Conservation (phyloP, 2,797 vertebrate genomes). For the Squalus acanthias region DNA sequence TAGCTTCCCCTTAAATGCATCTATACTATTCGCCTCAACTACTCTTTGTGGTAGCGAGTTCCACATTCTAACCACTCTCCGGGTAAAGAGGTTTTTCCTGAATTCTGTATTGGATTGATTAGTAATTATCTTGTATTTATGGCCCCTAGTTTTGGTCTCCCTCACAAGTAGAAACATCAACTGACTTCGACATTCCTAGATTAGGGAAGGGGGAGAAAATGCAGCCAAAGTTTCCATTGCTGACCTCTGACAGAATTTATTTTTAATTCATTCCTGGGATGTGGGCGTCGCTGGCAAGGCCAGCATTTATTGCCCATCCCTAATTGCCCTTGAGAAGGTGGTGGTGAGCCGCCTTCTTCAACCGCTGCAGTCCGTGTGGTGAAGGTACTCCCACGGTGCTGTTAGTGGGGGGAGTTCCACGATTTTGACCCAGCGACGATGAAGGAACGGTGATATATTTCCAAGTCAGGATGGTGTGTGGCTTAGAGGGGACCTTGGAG, state of each 20-base stretch:
- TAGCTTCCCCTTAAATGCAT: neutral
- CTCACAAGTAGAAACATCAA: neutral
- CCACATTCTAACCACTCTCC: neutral
- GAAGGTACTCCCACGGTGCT: too few species aligned
- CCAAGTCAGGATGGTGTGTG: too few species aligned
- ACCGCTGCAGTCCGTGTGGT: too few species aligned
- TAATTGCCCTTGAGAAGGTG: too few species aligned
- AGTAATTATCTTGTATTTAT: neutral
- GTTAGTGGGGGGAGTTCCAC: too few species aligned
- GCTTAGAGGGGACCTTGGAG: too few species aligned
- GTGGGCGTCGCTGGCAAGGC: too few species aligned
- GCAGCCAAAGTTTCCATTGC: neutral
- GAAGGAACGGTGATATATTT: too few species aligned
- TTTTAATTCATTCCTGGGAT: too few species aligned
- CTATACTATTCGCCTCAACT: neutral
- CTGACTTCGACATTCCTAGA: neutral
- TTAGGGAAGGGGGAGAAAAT: neutral
- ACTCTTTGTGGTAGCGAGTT: neutral
- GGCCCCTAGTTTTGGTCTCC: neutral
- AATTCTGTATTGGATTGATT: neutral
- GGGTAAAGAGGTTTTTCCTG: neutral
- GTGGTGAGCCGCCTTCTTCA: too few species aligned
- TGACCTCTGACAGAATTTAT: neutral
- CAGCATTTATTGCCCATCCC: too few species aligned
- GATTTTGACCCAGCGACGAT: too few species aligned